These are phyloP conservation scores for Seriola quinqueradiata DNA, from an alignment of 2,113 vertebrate species.

Conservation along the genomic window DNA sequence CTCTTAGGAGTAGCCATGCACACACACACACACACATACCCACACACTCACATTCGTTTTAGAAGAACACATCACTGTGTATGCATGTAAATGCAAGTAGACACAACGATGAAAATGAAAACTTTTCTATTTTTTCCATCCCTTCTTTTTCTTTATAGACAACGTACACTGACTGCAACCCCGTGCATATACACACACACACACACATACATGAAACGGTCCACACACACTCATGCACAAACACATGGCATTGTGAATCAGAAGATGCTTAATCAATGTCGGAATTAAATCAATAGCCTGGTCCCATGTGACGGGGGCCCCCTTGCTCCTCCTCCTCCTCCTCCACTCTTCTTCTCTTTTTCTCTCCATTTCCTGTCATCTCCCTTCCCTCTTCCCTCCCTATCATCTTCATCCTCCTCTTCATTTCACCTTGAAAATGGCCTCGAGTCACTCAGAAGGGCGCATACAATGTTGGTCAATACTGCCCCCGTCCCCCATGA, in stretches of 20 bases:
- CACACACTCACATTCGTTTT: constrained; percentile 17
- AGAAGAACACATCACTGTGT: constrained; percentile 20
- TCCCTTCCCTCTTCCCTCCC: constrained; percentile 51
- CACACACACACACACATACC: constrained; percentile 23
- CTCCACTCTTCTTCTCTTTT: constrained; percentile 38
- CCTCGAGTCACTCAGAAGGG: constrained; percentile 58
- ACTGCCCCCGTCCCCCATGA: constrained; percentile 1
- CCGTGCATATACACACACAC: constrained; percentile 38
- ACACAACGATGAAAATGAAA: constrained; percentile 34
- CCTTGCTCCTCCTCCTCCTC: constrained; percentile 30
- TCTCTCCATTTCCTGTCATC: constrained; percentile 66
- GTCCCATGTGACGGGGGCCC: constrained; percentile 79
- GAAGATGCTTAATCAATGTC: constrained; percentile 87
- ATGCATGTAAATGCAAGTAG: constrained; percentile 45
- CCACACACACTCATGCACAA: constrained; percentile 51
- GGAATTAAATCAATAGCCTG: constrained; percentile 84
- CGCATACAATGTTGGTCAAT: constrained; percentile 70
- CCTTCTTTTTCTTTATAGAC: constrained; percentile 27
- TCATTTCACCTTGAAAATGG: constrained; percentile 65
- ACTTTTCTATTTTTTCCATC: constrained; percentile 29
- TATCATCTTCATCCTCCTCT: constrained; percentile 63
- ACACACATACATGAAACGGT: constrained; percentile 34
- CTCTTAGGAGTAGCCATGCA: constrained; percentile 53
- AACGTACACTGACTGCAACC: constrained; percentile 16
- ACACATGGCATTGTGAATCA: constrained; percentile 81